A percentile compares a stretch with the other conserved stretches of the same genome.
Evolutionary conservation across 1,140 invertebrate species (phyloP).

Genomic region (Wasmannia auropunctata): DNA sequence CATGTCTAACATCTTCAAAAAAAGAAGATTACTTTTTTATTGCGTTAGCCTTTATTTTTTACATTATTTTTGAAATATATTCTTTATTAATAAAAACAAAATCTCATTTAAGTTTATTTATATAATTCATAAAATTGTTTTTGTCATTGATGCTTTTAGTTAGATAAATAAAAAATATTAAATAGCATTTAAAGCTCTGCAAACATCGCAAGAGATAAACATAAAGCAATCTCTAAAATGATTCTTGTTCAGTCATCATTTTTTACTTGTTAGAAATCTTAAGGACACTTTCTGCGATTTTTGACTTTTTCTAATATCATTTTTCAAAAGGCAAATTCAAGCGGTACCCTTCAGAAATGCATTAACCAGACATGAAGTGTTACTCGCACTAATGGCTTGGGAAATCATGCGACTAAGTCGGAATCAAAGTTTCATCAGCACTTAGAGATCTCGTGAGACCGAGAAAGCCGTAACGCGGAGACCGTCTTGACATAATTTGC

Average conservation of each 20-base stretch:
- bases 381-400: constrained; percentile 9
- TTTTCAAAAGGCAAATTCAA: not conserved
- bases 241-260: not conserved
- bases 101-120: not conserved
- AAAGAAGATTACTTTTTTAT: not conserved
- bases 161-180: not conserved
- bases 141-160: not conserved
- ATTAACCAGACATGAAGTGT: not conserved
- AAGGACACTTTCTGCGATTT: not conserved
- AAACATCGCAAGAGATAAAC: not conserved
- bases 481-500: constrained; percentile 4
- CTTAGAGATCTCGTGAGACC: constrained; percentile 18
- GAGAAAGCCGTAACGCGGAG: constrained; percentile 1
- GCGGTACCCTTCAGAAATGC: not conserved
- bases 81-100: not conserved
- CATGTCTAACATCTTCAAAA: not conserved
- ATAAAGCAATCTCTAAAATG: not conserved
- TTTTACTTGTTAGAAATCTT: not conserved
- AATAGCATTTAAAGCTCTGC: not conserved
- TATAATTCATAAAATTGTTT: not conserved
- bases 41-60: not conserved
- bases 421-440: constrained; percentile 53
- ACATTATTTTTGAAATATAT: not conserved
- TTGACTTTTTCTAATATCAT: not conserved
- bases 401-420: constrained; percentile 4